Percentiles rank a stretch among this genome's conserved stretches.
These are phyloP conservation scores for Neodon shergylaensis DNA, from an alignment of 2,113 vertebrate species.

Conservation along the genomic window DNA sequence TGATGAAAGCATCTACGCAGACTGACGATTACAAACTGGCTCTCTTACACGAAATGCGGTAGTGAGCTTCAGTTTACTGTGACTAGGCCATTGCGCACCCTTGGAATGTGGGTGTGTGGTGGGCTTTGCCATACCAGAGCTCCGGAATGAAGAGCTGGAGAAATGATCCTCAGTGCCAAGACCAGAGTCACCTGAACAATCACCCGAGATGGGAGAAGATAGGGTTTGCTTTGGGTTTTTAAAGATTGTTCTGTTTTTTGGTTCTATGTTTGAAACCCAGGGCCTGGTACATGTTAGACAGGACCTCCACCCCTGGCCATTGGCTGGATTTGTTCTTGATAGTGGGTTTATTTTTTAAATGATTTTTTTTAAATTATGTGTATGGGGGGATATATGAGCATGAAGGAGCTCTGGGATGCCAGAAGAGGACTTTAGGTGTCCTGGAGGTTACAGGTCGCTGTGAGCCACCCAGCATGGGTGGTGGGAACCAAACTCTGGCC, in stretches of 20 bases:
- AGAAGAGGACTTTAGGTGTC: not conserved
- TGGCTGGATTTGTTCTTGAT: not conserved
- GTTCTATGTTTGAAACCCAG: not conserved
- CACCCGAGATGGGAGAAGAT: not conserved
- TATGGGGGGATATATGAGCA: not conserved
- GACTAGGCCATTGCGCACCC: not conserved
- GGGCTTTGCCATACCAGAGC: not conserved
- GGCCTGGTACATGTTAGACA: not conserved
- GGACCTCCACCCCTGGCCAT: too few species aligned
- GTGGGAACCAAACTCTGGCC: not conserved
- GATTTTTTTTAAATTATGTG: not conserved
- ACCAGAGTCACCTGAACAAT: too few species aligned
- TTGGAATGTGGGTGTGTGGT: not conserved
- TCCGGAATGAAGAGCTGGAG: not conserved
- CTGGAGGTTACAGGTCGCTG: not conserved
- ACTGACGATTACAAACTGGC: not conserved
- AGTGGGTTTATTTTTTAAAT: not conserved
- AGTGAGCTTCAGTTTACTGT: not conserved
- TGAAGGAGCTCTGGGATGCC: not conserved
- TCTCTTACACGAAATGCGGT: not conserved
- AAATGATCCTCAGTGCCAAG: too few species aligned
- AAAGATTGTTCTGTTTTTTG: not conserved
- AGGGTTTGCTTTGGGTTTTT: not conserved
- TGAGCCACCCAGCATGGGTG: not conserved
- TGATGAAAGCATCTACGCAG: not conserved